Conservation (phyloP, 1,140 invertebrate genomes). For the Whitmania pigra region DNA sequence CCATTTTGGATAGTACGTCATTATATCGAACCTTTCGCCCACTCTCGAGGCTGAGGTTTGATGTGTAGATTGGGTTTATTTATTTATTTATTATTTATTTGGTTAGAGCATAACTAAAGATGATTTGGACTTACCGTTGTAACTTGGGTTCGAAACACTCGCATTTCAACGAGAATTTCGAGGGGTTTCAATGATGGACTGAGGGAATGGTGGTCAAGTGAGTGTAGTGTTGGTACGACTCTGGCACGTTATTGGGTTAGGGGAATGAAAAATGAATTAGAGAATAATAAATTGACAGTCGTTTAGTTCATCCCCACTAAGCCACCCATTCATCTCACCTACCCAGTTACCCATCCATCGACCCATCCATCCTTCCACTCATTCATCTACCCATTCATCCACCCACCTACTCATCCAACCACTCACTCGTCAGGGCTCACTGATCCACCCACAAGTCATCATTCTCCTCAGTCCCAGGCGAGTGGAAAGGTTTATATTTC, state of each 20-base stretch:
- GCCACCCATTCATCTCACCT: not conserved
- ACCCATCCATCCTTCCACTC: not conserved
- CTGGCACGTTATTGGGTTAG: not conserved
- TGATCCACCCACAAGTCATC: not conserved
- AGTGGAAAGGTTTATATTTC: not conserved
- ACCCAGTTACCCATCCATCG: not conserved
- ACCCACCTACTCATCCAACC: not conserved
- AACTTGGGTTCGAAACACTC: too few relatives aligned
- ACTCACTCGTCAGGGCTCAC: not conserved
- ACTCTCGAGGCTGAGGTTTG: too few relatives aligned
- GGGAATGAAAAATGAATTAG: too few relatives aligned
- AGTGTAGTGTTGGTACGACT: not conserved
- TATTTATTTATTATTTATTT: too few relatives aligned
- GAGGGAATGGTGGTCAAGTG: not conserved
- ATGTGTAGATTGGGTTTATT: too few relatives aligned
- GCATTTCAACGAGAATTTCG: too few relatives aligned
- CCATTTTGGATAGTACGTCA: too few relatives aligned
- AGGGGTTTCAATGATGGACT: not conserved
- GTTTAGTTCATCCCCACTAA: not conserved
- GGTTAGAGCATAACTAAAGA: too few relatives aligned
- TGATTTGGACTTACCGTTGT: too few relatives aligned
- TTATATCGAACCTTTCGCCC: too few relatives aligned
- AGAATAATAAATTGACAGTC: too few relatives aligned
- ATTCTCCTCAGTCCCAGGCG: not conserved
- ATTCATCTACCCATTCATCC: not conserved